phyloP scores from a whole-genome alignment of 2,113 vertebrate genomes.

The Sinosuthora webbiana region DNA sequence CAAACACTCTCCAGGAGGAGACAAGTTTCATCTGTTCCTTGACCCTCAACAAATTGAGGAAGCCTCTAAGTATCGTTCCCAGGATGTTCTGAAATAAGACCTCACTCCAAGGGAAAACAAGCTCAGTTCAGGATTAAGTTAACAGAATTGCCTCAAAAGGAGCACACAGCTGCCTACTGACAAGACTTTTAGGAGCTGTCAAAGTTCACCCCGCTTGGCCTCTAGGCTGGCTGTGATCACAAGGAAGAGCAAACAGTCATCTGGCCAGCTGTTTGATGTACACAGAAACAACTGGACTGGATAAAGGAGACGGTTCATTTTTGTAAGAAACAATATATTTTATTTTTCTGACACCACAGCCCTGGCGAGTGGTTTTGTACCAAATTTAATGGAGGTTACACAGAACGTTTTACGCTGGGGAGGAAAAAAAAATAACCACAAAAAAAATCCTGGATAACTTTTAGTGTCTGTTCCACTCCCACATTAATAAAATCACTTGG shows the following conservation, averaged over 20 bases:
- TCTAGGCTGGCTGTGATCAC: neutral
- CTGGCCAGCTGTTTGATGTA: neutral
- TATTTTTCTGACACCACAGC: constrained; percentile 99
- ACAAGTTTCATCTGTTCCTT: neutral
- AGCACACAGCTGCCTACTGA: neutral
- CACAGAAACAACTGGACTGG: neutral
- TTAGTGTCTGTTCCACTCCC: constrained; percentile 84
- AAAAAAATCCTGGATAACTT: constrained; percentile 81
- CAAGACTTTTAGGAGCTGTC: neutral
- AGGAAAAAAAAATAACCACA: constrained; percentile 81
- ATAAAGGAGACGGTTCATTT: constrained; percentile 65
- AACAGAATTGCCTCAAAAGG: neutral
- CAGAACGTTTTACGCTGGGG: constrained; percentile 97
- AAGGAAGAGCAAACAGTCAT: neutral
- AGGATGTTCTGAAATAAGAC: neutral
- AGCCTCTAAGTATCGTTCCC: neutral
- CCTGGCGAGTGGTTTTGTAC: constrained; percentile 95
- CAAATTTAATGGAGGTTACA: constrained; percentile 99
- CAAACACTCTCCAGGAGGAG: neutral
- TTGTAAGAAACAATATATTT: constrained; percentile 99
- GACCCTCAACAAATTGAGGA: neutral
- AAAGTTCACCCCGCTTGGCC: neutral
- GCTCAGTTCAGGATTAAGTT: neutral
- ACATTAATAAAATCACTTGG: constrained; percentile 79
- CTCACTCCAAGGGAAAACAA: neutral